Conservation (phyloP, 2,888 invertebrate genomes). For the Maniola hyperantus region DNA sequence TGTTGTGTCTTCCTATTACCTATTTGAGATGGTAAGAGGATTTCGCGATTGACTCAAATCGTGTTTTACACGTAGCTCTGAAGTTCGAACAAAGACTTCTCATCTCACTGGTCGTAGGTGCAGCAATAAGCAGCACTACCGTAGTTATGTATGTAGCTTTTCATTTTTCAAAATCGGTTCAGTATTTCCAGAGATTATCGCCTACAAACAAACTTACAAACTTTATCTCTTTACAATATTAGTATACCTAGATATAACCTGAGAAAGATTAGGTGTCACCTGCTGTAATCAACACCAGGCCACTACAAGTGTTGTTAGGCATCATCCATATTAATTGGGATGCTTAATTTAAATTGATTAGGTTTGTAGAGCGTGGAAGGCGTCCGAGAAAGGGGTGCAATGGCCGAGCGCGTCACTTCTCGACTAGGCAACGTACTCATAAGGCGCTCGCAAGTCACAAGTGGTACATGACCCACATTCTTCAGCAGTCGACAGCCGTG, state of each 20-base stretch:
- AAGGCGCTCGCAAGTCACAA: conserved; percentile 54
- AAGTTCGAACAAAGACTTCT: not conserved
- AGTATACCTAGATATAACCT: too few relatives aligned
- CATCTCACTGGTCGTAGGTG: too few relatives aligned
- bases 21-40: conserved; percentile 11
- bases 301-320: conserved; percentile 24
- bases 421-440: conserved; percentile 49
- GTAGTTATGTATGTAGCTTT: too few relatives aligned
- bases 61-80: not conserved
- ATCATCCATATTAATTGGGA: conserved; percentile 66
- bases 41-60: not conserved
- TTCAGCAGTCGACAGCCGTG: conserved; percentile 54
- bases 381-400: conserved; percentile 79
- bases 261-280: too few relatives aligned
- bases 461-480: conserved; percentile 74
- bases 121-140: too few relatives aligned
- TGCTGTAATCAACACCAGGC: not conserved
- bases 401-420: conserved; percentile 65
- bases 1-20: conserved; percentile 38
- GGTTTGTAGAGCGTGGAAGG: conserved; percentile 78
- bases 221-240: too few relatives aligned
- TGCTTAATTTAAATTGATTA: conserved; percentile 57
- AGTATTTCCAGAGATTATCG: too few relatives aligned
- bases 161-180: too few relatives aligned
- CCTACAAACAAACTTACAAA: too few relatives aligned